phyloP scores from a whole-genome alignment of 2,888 invertebrate species.

The Dicyrtomina minuta region DNA sequence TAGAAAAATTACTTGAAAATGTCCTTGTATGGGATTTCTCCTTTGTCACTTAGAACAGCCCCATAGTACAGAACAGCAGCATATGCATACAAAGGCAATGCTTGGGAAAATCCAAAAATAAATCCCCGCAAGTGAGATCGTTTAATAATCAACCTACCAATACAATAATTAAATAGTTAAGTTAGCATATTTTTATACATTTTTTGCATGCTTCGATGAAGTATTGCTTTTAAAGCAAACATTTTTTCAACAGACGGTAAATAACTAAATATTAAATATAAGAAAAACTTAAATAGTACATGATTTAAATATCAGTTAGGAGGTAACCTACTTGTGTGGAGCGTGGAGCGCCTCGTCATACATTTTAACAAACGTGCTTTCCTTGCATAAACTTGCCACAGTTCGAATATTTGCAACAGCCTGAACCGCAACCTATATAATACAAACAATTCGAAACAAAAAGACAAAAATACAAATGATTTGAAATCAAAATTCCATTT shows the following conservation, averaged over 20 bases:
- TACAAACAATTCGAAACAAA: no score
- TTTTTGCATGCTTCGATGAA: no score
- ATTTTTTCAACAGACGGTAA: no score
- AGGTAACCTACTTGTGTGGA: conserved; percentile 60
- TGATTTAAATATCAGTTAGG: background rate
- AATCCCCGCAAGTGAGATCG: conserved; percentile 54
- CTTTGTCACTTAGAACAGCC: conserved; percentile 55
- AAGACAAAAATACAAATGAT: no score
- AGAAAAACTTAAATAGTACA: no score
- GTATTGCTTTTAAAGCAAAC: no score
- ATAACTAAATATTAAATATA: no score
- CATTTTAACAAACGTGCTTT: conserved; percentile 66
- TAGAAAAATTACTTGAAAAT: conserved; percentile 56
- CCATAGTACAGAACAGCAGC: conserved; percentile 56
- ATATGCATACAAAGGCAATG: conserved; percentile 56
- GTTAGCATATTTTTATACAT: no score
- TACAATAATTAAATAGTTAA: no score
- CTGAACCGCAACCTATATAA: conserved; percentile 55
- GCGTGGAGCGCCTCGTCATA: conserved; percentile 66
- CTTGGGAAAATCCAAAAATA: conserved; percentile 56
- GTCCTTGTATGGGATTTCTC: conserved; percentile 54
- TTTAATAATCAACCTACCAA: conserved; percentile 31
- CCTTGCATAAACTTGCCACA: conserved; percentile 71
- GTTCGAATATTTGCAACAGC: conserved; percentile 61
- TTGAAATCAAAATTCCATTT: no score